Evolutionary conservation across 1,140 invertebrate species (phyloP), one percentile per base, ranked within the genome.

Genomic region (Aphaenogaster rudis): DNA sequence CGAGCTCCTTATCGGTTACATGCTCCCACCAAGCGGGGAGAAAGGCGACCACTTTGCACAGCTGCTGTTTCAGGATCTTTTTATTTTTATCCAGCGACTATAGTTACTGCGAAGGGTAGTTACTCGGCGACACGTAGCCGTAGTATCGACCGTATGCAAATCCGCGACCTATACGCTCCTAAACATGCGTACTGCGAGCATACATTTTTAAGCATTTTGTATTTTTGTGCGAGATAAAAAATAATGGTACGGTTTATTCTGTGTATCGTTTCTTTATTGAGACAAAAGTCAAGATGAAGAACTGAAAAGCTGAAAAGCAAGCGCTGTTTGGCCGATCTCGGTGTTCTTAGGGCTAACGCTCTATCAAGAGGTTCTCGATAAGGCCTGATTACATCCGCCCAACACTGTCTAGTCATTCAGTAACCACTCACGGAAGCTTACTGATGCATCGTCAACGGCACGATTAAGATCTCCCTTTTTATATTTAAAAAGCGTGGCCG

Each of bases 311-410:
- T 15, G 17, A 13, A 15, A 28, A 11, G 15, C 28, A 33, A 80
- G 15, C 17, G 21, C 33, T 39, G 36, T n/a, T 42, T 3, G 17
- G n/a, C 15, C 17, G 45, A 21, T 67, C 36, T 69, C 78, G 48
- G n/a, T 81, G 78, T 81, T 71, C 36, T 39, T 33, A 45, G 48
- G 50, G 48, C n/a, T 50, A 52, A 79, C 4, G 45, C 45, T 80
- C n/a, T 15, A 28, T 52, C 50, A 33, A 72, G 45, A 81, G 21
- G 28, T 63, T 84, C n/a, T 74, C 52, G 52, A 74, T 59, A 76
- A 63, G 52, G 69, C 69, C 80, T 84, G 69, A 84, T 76, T 59
- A 63, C 42, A 28, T 59, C 69, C 42, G 61, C 63, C 78, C 79
- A 82, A 72, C 79, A 63, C 69, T 84, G 69, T 76, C 69, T 45